phyloP scores from a whole-genome alignment of 2,113 vertebrate species.

The Charadrius vociferus region DNA sequence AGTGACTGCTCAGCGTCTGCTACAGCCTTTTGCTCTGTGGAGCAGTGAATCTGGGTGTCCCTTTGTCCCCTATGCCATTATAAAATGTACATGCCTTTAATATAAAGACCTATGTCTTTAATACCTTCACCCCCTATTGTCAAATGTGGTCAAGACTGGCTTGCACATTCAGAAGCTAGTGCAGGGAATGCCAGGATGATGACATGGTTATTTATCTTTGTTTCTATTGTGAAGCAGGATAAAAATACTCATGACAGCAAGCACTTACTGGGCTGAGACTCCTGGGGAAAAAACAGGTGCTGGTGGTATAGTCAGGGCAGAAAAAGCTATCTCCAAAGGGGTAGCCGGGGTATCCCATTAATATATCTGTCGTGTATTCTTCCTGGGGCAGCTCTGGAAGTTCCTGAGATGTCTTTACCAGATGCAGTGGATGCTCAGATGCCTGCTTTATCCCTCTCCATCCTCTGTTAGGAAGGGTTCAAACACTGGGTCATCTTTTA shows the following conservation, averaged over 20 bases:
- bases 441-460: neutral
- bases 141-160: neutral
- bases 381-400: neutral
- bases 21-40: neutral
- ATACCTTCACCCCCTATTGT: neutral
- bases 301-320: neutral
- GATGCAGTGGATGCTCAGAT: neutral
- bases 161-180: neutral
- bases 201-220: neutral
- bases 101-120: neutral
- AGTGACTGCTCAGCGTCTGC: neutral
- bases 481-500: neutral
- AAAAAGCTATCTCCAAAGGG: neutral
- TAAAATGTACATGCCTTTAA: neutral
- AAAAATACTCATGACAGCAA: neutral
- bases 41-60: neutral
- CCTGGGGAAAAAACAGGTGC: neutral
- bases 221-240: neutral
- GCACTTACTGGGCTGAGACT: neutral
- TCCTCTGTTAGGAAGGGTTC: neutral
- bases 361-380: neutral
- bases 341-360: neutral
- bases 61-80: fast-evolving
- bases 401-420: neutral
- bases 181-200: neutral